phyloP scores from a whole-genome alignment of 2,888 invertebrate species.

The Patella depressa region DNA sequence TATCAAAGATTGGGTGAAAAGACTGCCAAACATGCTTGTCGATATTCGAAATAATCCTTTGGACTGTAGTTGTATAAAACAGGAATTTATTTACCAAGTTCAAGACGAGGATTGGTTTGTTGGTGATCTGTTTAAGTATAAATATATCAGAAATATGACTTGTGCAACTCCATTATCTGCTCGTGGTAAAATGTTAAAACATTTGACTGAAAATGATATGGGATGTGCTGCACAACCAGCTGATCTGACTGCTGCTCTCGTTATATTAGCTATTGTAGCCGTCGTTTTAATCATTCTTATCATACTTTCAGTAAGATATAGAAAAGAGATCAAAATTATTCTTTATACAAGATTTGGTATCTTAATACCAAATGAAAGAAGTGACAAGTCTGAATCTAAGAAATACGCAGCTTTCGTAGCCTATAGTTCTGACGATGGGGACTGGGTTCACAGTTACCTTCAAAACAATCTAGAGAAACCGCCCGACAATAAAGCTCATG shows the following conservation, averaged over 20 bases:
- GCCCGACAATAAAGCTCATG: slow-evolving; percentile 64
- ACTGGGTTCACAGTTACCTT: slow-evolving; percentile 86
- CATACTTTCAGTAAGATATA: slow-evolving; percentile 24
- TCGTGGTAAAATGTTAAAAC: slow-evolving; percentile 29
- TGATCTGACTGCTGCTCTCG: neutral
- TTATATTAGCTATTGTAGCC: slow-evolving; percentile 21
- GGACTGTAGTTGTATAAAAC: slow-evolving; percentile 43
- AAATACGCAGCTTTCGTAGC: slow-evolving; percentile 90
- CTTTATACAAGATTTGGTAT: slow-evolving; percentile 56
- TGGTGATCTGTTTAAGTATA: slow-evolving; percentile 27
- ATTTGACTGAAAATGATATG: slow-evolving; percentile 28
- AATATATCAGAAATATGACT: slow-evolving; percentile 37
- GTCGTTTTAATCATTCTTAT: slow-evolving; percentile 25
- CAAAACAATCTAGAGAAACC: slow-evolving; percentile 86
- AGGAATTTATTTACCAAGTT: slow-evolving; percentile 19
- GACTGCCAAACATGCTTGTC: slow-evolving; percentile 42
- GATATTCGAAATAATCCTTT: slow-evolving; percentile 52
- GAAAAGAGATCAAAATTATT: slow-evolving; percentile 47
- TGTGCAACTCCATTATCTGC: slow-evolving; percentile 41
- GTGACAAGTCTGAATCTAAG: slow-evolving; percentile 15
- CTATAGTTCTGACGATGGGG: slow-evolving; percentile 90
- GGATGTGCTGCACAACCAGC: slow-evolving; percentile 17
- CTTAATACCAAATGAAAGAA: slow-evolving; percentile 47
- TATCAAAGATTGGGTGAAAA: slow-evolving; percentile 34
- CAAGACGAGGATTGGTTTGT: slow-evolving; percentile 16